A percentile compares a stretch with the other conserved stretches of the same genome.
Evolutionary conservation across 2,888 invertebrate species (phyloP).

Genomic region (Nymphalis urticae): DNA sequence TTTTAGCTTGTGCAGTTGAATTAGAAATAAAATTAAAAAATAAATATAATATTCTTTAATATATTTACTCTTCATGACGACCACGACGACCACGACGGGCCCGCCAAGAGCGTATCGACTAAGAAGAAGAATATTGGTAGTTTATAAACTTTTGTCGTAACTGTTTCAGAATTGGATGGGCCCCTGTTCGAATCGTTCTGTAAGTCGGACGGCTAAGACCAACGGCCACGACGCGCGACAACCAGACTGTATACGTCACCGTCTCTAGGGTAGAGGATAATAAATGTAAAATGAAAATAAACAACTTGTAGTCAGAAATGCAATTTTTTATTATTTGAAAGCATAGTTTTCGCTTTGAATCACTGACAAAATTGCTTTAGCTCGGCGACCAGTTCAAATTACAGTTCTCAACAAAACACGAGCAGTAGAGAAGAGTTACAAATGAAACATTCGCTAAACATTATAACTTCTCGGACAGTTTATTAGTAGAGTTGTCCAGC

Average conservation of each 20-base stretch:
- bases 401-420: neutral
- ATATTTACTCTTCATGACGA: too few relatives aligned
- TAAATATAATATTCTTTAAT: too few relatives aligned
- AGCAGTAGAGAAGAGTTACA: conserved; percentile 4
- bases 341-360: conserved; percentile 66
- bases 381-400: conserved; percentile 1
- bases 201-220: neutral
- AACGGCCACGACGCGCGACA: too few relatives aligned
- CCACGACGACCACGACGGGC: too few relatives aligned
- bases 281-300: conserved; percentile 30
- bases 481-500: neutral
- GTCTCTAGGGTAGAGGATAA: neutral
- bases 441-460: neutral
- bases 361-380: conserved; percentile 47
- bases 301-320: conserved; percentile 57
- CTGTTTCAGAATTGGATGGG: neutral
- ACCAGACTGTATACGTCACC: too few relatives aligned
- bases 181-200: neutral
- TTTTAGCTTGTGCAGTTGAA: too few relatives aligned
- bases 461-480: neutral
- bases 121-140: neutral
- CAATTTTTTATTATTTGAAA: conserved; percentile 72
- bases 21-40: too few relatives aligned
- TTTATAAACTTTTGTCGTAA: neutral
- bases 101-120: too few relatives aligned